Percentiles rank a stretch among this genome's conserved stretches.
Evolutionary conservation across 2,113 vertebrate genomes (phyloP).

Genomic region (Scalopus aquaticus): DNA sequence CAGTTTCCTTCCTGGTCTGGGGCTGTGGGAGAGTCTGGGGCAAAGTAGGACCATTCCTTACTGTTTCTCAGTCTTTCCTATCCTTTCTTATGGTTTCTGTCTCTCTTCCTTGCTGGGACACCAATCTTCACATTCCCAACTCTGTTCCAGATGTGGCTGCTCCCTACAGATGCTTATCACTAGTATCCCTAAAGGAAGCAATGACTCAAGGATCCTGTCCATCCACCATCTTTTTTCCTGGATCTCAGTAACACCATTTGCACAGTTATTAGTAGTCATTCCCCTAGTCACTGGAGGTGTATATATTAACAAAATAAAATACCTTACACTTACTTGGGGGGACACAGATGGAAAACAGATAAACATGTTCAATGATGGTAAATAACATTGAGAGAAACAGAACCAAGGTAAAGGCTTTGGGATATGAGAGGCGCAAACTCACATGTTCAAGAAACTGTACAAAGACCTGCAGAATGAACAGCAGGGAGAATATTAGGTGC

Average conservation of each 20-base stretch:
- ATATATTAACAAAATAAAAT: not conserved
- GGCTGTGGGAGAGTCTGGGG: too few relatives aligned
- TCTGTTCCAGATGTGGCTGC: too few relatives aligned
- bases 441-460: not conserved
- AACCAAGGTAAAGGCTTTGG: not conserved
- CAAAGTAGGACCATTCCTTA: too few relatives aligned
- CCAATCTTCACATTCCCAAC: too few relatives aligned
- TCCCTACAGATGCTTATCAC: too few relatives aligned
- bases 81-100: too few relatives aligned
- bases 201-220: too few relatives aligned
- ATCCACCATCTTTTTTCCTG: too few relatives aligned
- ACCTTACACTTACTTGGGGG: not conserved
- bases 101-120: too few relatives aligned
- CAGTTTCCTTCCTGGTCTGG: too few relatives aligned
- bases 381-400: not conserved
- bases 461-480: not conserved
- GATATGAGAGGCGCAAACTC: not conserved
- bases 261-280: not conserved
- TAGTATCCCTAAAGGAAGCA: too few relatives aligned
- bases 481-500: accelerated
- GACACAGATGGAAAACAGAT: not conserved
- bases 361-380: not conserved
- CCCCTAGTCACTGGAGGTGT: not conserved
- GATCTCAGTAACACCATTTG: not conserved
- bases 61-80: too few relatives aligned